Evolutionary conservation across 37 sponge, comb jelly and placozoan species (phyloP), one percentile per base, ranked within the genome.

Genomic region (Chondrosia reniformis): DNA sequence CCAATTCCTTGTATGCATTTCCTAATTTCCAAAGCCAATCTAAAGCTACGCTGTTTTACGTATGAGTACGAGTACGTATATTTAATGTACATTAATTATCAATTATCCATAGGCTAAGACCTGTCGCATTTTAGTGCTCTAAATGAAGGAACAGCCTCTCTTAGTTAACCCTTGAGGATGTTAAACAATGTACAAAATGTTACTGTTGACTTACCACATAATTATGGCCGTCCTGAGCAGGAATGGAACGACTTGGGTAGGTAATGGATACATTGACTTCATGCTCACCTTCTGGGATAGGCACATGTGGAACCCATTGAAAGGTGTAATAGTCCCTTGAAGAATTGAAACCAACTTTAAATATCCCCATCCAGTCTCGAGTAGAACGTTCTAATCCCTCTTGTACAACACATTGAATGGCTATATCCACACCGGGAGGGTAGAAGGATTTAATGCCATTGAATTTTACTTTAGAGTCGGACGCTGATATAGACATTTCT

Each of bases 341-440:
- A 7, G 94, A 89, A 33, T 76, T 55, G 83, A 92, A 93, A 6
- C 94, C 94, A 30, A 93, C 94, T 0, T 76, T 63, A 59, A 88
- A 93, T 17, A 93, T 57, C 0, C 94, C 94, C 2, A 93, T 79
- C 94, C 94, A 93, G 63, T 93, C 94, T 31, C 94, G 63, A 7
- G 78, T n/a, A 24, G 83, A 19, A 2, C 72, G 12, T 19, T 56
- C 21, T 4, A 78, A 36, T 2, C 73, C 82, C 4, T 66, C 31
- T 25, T 31, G 65, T 0, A 36, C 45, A 0, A 57, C 28, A 21
- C 83, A 19, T 1, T 55, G 8, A 4, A 77, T 49, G 0, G 2
- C n/a, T 0, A 89, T 45, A 0, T 76, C 57, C 33, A 79, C 78
- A 17, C 77, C 77, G 3, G 89, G 85, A 0, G 73, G 80, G 41